These are phyloP conservation scores for Stichopus horrens DNA, from an alignment of 53 echinoderm and acorn worm species.

Conservation along the genomic window DNA sequence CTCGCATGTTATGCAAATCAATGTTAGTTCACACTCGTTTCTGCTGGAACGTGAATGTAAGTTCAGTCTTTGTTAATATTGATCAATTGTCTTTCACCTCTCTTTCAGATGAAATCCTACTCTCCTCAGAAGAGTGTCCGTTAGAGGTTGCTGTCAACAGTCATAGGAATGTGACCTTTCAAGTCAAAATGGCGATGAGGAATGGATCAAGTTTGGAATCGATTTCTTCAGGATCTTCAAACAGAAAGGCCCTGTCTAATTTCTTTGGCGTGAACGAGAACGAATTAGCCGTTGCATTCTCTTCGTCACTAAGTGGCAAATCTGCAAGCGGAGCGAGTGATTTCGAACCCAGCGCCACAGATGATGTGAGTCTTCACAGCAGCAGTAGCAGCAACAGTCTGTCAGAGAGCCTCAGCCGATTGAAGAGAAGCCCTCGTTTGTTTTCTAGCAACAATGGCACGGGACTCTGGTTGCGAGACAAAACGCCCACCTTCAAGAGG, in stretches of 20 bases:
- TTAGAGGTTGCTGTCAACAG: slow-evolving; percentile 83
- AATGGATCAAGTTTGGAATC: not conserved
- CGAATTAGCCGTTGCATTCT: slow-evolving; percentile 70
- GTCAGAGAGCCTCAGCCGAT: slow-evolving; percentile 41
- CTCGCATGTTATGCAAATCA: too few relatives aligned
- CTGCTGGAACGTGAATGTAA: too few relatives aligned
- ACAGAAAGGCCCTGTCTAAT: slow-evolving; percentile 74
- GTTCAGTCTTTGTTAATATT: too few relatives aligned
- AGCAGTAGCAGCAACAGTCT: slow-evolving; percentile 70
- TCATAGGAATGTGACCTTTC: slow-evolving; percentile 49
- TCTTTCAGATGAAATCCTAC: slow-evolving; percentile 90
- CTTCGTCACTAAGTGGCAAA: slow-evolving; percentile 52
- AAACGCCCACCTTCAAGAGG: slow-evolving; percentile 80
- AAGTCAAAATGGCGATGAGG: slow-evolving; percentile 22
- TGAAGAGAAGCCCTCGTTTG: slow-evolving; percentile 40
- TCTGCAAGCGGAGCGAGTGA: slow-evolving; percentile 43
- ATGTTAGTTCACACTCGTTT: too few relatives aligned
- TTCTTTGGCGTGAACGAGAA: slow-evolving; percentile 85
- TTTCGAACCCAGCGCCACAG: slow-evolving; percentile 36
- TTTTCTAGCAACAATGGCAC: slow-evolving; percentile 46
- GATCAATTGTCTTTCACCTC: not conserved
- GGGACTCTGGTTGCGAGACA: slow-evolving; percentile 74
- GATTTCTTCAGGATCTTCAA: not conserved
- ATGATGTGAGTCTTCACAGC: slow-evolving; percentile 71
- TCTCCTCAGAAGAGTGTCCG: slow-evolving; percentile 78